A percentile compares a stretch with the other conserved stretches of the same genome.
Evolutionary conservation across 1,140 invertebrate species (phyloP).

Genomic region (Alviniconcha marisindica): DNA sequence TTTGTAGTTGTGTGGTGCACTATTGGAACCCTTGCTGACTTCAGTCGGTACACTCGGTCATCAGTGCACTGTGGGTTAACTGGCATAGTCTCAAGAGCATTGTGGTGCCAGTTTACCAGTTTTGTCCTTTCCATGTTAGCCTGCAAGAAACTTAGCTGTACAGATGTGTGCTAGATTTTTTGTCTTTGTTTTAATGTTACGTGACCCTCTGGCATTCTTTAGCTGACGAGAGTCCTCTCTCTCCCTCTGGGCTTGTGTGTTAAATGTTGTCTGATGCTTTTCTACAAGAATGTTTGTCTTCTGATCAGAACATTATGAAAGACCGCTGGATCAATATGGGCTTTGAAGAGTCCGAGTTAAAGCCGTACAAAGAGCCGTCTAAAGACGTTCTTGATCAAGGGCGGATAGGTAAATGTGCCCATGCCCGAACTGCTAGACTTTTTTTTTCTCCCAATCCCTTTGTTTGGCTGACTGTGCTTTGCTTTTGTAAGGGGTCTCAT

Average conservation of each 20-base stretch:
- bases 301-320: slow-evolving; percentile 75
- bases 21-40: too few relatives aligned
- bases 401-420: slow-evolving; percentile 83
- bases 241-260: slow-evolving; percentile 20
- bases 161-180: too few relatives aligned
- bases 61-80: background rate
- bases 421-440: slow-evolving; percentile 36
- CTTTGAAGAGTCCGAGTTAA: slow-evolving; percentile 86
- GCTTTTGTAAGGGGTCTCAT: background rate
- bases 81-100: background rate
- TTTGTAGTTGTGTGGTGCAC: too few relatives aligned
- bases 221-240: slow-evolving; percentile 31
- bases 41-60: too few relatives aligned
- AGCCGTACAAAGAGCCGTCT: slow-evolving; percentile 97
- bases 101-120: slow-evolving; percentile 1
- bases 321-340: slow-evolving; percentile 76
- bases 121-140: background rate
- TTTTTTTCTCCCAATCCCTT: slow-evolving; percentile 21
- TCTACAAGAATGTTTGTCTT: slow-evolving; percentile 63
- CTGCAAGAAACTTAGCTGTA: too few relatives aligned
- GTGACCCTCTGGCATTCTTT: too few relatives aligned
- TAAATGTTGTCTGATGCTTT: slow-evolving; percentile 48
- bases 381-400: slow-evolving; percentile 97
- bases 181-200: too few relatives aligned
- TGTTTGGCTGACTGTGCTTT: background rate